These are phyloP conservation scores for Trachythela sp. DNA, from an alignment of 64 coral and sea anemone species.

Conservation along the genomic window DNA sequence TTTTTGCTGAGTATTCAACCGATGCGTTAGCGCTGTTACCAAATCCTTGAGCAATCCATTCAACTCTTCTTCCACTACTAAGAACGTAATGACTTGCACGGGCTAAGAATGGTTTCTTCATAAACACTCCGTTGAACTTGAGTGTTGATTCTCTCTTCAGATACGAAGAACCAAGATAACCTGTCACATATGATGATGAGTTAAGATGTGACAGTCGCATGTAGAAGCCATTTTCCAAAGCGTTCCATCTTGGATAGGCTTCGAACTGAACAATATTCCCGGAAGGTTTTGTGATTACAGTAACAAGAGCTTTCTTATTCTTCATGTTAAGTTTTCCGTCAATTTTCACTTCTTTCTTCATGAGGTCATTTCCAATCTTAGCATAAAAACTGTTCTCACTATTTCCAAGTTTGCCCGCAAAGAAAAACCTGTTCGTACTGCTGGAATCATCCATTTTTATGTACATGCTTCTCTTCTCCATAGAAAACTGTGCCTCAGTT, in stretches of 20 bases:
- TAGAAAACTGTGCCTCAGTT: conserved; percentile 57
- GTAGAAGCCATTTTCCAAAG: not conserved
- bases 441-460: conserved; percentile 75
- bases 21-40: conserved; percentile 7
- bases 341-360: conserved; percentile 30
- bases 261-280: not conserved
- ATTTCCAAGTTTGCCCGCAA: conserved; percentile 65
- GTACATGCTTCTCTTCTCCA: conserved; percentile 49
- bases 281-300: conserved; percentile 58
- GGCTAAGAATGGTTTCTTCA: conserved; percentile 36
- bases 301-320: conserved; percentile 52
- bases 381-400: conserved; percentile 50
- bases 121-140: conserved; percentile 57
- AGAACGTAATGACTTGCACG: not conserved
- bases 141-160: conserved; percentile 55
- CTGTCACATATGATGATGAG: not conserved
- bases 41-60: not conserved
- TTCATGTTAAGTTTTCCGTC: conserved; percentile 49
- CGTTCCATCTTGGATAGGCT: not conserved
- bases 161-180: conserved; percentile 44
- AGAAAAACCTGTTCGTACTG: conserved; percentile 61
- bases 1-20: not conserved
- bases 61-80: not conserved
- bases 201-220: not conserved
- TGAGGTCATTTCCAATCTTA: conserved; percentile 44